phyloP scores from a whole-genome alignment of 2,888 invertebrate species.

The Nipponacmea schrenckii region DNA sequence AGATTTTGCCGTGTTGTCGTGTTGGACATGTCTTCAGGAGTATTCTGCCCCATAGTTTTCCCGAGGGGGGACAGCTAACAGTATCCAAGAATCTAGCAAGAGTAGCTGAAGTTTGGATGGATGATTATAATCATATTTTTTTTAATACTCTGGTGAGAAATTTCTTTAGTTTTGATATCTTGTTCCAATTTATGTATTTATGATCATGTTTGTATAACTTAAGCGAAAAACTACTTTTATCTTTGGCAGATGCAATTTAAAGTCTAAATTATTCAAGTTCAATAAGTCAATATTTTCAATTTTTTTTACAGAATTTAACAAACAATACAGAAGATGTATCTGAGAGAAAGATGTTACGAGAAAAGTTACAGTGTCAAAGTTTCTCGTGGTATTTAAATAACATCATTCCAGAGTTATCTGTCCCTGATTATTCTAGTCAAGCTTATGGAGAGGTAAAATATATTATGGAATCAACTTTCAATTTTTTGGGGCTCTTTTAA shows the following conservation, averaged over 20 bases:
- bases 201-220: too few species aligned
- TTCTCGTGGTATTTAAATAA: conserved; percentile 36
- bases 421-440: conserved; percentile 20
- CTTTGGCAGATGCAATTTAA: too few species aligned
- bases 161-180: not conserved
- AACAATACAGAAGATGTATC: conserved; percentile 25
- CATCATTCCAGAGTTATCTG: conserved; percentile 28
- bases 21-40: conserved; percentile 39
- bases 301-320: too few species aligned
- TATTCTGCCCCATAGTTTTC: conserved; percentile 35
- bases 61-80: conserved; percentile 21
- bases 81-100: conserved; percentile 34
- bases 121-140: conserved; percentile 30
- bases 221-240: too few species aligned
- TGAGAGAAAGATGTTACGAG: conserved; percentile 25
- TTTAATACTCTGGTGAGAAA: conserved; percentile 35
- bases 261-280: too few species aligned
- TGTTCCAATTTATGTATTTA: too few species aligned
- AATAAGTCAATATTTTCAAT: too few species aligned
- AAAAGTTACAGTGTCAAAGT: conserved; percentile 27
- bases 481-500: too few species aligned
- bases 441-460: conserved; percentile 30
- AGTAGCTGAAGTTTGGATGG: conserved; percentile 39
- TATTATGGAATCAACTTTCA: not conserved
- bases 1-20: conserved; percentile 37